Percentiles rank a stretch among this genome's conserved stretches.
Evolutionary conservation across 2,113 vertebrate species (phyloP).

Genomic region (Phalacrocorax carbo): DNA sequence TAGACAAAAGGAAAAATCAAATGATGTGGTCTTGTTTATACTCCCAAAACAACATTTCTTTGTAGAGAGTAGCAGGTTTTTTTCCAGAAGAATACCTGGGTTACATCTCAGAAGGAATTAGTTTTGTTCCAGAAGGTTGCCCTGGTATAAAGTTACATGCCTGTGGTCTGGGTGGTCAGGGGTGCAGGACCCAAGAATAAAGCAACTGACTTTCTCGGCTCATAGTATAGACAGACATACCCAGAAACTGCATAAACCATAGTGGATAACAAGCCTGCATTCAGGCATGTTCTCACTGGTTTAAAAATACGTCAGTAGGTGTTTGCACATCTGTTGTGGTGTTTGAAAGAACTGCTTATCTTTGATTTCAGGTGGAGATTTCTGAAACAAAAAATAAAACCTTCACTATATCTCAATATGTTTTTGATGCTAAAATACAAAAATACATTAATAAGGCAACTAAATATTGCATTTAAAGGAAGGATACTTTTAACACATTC

Average conservation of each 20-base stretch:
- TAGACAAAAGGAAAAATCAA: neutral
- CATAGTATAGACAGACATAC: neutral
- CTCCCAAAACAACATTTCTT: neutral
- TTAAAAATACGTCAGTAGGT: neutral
- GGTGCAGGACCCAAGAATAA: neutral
- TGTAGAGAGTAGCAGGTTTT: neutral
- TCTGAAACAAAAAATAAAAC: neutral
- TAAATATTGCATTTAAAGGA: neutral
- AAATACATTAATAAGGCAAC: neutral
- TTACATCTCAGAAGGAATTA: neutral
- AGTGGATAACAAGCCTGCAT: neutral
- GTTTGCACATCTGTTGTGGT: neutral
- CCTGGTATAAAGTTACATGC: neutral
- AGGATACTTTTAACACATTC: neutral
- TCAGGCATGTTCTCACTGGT: neutral
- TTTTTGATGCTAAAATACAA: neutral
- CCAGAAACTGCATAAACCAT: neutral
- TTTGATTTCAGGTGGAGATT: neutral
- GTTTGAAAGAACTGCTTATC: neutral
- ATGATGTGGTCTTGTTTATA: neutral
- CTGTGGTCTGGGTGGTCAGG: neutral
- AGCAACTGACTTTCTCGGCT: neutral
- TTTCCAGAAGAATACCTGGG: neutral
- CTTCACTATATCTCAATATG: rapidly evolving
- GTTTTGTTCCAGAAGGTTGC: neutral